Evolutionary conservation across 2,113 vertebrate genomes (phyloP).

Genomic region (Phainopepla nitens): DNA sequence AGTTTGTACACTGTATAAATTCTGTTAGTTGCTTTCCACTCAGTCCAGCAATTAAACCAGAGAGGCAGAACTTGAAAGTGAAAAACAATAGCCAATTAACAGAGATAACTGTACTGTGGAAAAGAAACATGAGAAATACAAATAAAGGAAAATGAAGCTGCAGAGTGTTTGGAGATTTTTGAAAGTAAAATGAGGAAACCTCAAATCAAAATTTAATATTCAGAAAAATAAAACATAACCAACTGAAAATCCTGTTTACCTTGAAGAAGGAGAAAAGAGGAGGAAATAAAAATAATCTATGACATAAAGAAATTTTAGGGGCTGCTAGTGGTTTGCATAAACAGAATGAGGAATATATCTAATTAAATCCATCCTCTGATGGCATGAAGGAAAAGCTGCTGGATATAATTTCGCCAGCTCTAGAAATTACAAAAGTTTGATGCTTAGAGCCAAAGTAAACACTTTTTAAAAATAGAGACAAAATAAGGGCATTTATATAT

Average conservation of each 20-base stretch:
- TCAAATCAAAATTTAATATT: background rate
- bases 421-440: background rate
- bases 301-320: background rate
- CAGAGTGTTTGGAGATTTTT: background rate
- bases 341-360: background rate
- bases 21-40: background rate
- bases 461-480: background rate
- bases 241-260: background rate
- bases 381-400: background rate
- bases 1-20: background rate
- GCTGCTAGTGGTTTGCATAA: background rate
- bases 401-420: background rate
- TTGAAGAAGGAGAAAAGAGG: background rate
- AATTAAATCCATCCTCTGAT: background rate
- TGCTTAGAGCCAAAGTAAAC: background rate
- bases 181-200: conserved; percentile 12
- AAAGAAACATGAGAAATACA: background rate
- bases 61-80: background rate
- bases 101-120: background rate
- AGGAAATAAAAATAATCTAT: background rate
- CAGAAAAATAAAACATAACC: background rate
- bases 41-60: conserved; percentile 19
- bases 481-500: background rate
- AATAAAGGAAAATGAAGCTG: conserved; percentile 10
- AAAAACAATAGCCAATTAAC: conserved; percentile 44